Percentiles rank a stretch among this genome's conserved stretches.
Conservation (phyloP, 2,113 vertebrate species). For the Ophiodon elongatus region DNA sequence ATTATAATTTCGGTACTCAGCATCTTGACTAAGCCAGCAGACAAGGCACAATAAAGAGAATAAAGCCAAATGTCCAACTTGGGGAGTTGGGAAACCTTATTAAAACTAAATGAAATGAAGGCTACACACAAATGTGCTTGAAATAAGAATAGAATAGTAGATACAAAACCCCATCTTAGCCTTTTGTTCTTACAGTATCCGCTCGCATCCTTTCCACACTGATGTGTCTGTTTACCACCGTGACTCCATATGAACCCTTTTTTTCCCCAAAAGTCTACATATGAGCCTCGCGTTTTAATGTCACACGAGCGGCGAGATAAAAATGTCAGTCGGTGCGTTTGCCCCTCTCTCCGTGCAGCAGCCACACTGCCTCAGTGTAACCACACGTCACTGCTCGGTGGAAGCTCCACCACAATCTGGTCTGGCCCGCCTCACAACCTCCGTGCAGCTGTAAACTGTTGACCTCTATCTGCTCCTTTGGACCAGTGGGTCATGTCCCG, state of each 20-base stretch:
- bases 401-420: conserved; percentile 26
- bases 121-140: neutral
- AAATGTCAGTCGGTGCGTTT: conserved; percentile 14
- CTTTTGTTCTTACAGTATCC: neutral
- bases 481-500: conserved; percentile 51
- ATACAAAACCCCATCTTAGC: neutral
- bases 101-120: neutral
- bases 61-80: neutral
- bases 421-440: conserved; percentile 31
- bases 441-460: conserved; percentile 52
- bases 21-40: neutral
- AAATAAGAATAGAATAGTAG: neutral
- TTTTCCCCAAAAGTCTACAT: conserved; percentile 2
- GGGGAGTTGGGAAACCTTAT: neutral
- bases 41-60: neutral
- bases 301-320: conserved; percentile 15
- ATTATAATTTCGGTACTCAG: neutral
- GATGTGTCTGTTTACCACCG: neutral
- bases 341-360: conserved; percentile 10
- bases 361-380: conserved; percentile 15
- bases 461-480: conserved; percentile 57
- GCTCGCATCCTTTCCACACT: neutral
- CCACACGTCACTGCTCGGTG: conserved; percentile 30
- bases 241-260: neutral
- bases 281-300: conserved; percentile 11